These are phyloP conservation scores for Diplogasteroides magnus DNA, from an alignment of 1,140 invertebrate species.

Conservation along the genomic window DNA sequence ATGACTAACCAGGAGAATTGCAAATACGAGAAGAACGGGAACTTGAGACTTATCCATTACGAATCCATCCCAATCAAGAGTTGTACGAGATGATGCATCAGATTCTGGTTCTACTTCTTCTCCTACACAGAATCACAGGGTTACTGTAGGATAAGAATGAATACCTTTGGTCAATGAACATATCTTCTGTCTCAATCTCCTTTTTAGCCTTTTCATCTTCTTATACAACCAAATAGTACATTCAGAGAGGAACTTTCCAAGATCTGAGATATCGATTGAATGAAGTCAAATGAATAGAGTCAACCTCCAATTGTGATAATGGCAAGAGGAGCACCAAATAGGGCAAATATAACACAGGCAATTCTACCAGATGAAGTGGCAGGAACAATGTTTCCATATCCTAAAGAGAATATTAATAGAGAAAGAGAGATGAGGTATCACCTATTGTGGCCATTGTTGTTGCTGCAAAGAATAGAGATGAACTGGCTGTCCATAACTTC, in stretches of 20 bases:
- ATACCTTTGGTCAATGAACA: conserved; percentile 5
- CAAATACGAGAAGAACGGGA: conserved; percentile 51
- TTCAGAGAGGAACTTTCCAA: conserved; percentile 54
- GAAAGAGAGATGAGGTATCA: conserved; percentile 3
- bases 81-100: conserved; percentile 5
- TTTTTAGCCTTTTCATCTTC: conserved; percentile 21
- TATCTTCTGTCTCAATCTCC: neutral
- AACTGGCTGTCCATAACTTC: conserved; percentile 52
- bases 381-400: conserved; percentile 89
- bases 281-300: neutral
- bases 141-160: neutral
- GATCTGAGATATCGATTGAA: conserved; percentile 26
- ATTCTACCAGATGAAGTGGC: conserved; percentile 75
- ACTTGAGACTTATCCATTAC: conserved; percentile 49
- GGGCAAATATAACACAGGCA: conserved; percentile 77
- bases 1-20: conserved; percentile 46
- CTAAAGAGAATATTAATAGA: conserved; percentile 63
- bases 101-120: conserved; percentile 7
- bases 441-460: conserved; percentile 56
- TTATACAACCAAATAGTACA: conserved; percentile 54
- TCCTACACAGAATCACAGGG: conserved; percentile 4
- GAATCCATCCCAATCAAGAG: conserved; percentile 29
- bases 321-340: conserved; percentile 73
- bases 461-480: conserved; percentile 51
- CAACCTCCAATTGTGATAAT: conserved; percentile 59